phyloP scores from a whole-genome alignment of 2,797 vertebrate genomes.

The Melanogrammus aeglefinus region DNA sequence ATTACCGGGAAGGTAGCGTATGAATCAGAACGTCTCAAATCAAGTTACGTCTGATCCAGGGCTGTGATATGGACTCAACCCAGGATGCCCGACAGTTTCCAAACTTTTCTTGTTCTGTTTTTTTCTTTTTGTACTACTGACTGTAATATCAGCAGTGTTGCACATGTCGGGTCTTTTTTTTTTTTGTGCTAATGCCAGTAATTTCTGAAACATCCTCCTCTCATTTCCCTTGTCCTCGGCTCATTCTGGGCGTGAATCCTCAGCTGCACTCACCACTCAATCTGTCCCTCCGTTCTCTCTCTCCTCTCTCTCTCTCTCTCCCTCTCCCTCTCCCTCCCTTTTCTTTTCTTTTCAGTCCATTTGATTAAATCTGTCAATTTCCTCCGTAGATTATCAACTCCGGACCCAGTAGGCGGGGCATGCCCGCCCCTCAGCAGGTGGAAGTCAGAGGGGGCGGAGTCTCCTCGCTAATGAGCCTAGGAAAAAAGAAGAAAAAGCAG shows the following conservation, averaged over 20 bases:
- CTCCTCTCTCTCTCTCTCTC: slow-evolving; percentile 3
- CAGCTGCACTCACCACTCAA: slow-evolving; percentile 46
- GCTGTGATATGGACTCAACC: too few relatives aligned
- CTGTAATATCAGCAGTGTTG: slow-evolving; percentile 50
- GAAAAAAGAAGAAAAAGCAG: slow-evolving; percentile 42
- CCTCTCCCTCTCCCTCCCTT: slow-evolving; percentile 13
- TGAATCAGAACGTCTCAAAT: too few relatives aligned
- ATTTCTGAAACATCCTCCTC: slow-evolving; percentile 70
- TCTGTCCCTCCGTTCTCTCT: slow-evolving; percentile 46
- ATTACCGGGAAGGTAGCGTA: too few relatives aligned
- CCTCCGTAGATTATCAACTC: slow-evolving; percentile 82
- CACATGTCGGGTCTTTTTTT: slow-evolving; percentile 55
- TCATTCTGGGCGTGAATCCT: slow-evolving; percentile 57
- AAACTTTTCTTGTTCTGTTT: too few relatives aligned
- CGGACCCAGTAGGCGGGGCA: slow-evolving; percentile 75
- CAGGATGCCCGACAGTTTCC: too few relatives aligned
- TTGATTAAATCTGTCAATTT: slow-evolving; percentile 77
- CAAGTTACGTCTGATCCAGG: too few relatives aligned
- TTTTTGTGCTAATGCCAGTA: slow-evolving; percentile 57
- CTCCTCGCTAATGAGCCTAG: slow-evolving; percentile 47
- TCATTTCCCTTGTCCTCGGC: slow-evolving; percentile 67
- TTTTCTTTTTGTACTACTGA: slow-evolving; percentile 29
- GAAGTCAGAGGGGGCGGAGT: slow-evolving; percentile 51
- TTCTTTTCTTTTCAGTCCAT: slow-evolving; percentile 59
- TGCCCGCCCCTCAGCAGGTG: slow-evolving; percentile 54